Conservation (phyloP, 2,888 invertebrate species). For the Pomacea canaliculata region DNA sequence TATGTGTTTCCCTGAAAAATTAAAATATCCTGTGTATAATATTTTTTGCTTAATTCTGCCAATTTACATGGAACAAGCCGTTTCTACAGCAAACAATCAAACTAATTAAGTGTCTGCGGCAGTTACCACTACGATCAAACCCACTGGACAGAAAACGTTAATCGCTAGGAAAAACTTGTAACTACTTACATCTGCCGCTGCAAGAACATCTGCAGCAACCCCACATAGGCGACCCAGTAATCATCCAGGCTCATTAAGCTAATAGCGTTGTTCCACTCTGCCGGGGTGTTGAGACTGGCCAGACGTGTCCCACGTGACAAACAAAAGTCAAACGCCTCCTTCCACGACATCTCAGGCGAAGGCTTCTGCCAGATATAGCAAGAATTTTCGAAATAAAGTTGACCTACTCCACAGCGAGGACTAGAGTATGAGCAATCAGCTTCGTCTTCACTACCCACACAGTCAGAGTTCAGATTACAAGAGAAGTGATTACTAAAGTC, state of each 20-base stretch:
- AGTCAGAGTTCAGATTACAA: neutral
- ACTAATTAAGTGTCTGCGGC: too few relatives aligned
- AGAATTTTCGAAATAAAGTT: neutral
- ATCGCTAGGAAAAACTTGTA: too few relatives aligned
- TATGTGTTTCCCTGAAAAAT: too few relatives aligned
- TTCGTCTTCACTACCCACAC: neutral
- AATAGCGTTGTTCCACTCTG: neutral
- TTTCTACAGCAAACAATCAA: too few relatives aligned
- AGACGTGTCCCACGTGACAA: neutral
- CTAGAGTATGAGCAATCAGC: neutral
- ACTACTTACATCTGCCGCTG: too few relatives aligned
- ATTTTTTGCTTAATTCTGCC: too few relatives aligned
- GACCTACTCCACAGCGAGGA: neutral
- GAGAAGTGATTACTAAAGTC: neutral
- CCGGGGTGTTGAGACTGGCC: slow-evolving; percentile 4
- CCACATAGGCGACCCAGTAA: too few relatives aligned
- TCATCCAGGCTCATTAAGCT: neutral
- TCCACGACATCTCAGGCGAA: neutral
- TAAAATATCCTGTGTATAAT: too few relatives aligned
- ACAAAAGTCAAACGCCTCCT: neutral
- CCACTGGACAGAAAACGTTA: too few relatives aligned
- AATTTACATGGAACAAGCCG: too few relatives aligned
- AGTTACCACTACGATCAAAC: too few relatives aligned
- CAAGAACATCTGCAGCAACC: too few relatives aligned
- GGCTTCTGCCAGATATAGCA: neutral